Base-by-base conservation (phyloP, 2,888 invertebrate genomes). In the Pasiphila rectangulata region DNA sequence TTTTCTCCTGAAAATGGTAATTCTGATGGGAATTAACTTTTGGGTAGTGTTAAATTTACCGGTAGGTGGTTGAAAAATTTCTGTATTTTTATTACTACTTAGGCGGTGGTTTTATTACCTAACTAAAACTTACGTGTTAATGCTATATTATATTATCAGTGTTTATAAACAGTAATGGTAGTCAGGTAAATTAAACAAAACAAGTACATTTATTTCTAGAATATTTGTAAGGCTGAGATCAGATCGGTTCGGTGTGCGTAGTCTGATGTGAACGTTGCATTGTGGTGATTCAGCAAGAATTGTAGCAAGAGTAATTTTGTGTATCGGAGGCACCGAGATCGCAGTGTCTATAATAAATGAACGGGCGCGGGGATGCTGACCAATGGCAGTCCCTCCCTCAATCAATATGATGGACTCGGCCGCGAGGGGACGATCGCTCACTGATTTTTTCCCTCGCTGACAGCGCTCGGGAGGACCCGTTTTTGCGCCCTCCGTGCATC, bases 331-430 rank as follows among this genome's bases (percentile, higher is more conserved):
- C 56, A 54, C 68, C 78, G 81, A 84, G 82, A 83, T 84, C 86
- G 73, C 79, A 71, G 75, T 85, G 88, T 89, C 87, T 89, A 89
- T 89, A 89, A 89, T 89, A 90, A 89, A 90, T 89, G 90, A 90
- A 87, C 80, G 83, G 81, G 80, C 79, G 83, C 80, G 82, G 85
- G 83, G 83, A 81, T 75, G 85, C 83, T 87, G 88, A 86, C 87
- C 89, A 86, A 83, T 83, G 85, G 85, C 79, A 78, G 85, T 82
- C 83, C 88, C 87, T 84, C 89, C 89, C 89, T 89, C 89, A 89
- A 89, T 89, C 89, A 89, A 89, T 89, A 89, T 89, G 89, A 89
- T 89, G 89, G 89, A 89, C 88, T 89, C 83, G 75, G 76, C 67
- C 84, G 85, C 87, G 87, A 87, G 88, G 88, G 89, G 89, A 84